Conservation (phyloP, 2,888 invertebrate species). For the Xestobium rufovillosum region DNA sequence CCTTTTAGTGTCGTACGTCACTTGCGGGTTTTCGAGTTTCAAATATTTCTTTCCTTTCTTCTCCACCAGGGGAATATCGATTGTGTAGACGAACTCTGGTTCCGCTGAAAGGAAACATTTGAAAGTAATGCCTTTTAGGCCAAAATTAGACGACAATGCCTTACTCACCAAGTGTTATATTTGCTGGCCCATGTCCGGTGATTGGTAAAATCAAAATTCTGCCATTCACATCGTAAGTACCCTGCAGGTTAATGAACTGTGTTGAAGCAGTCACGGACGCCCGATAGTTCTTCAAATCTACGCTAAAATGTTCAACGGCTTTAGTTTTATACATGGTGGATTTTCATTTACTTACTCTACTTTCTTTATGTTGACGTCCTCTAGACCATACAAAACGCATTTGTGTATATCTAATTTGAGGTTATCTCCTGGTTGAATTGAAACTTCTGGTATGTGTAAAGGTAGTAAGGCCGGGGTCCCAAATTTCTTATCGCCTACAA, state of each 20-base stretch:
- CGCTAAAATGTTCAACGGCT: slow-evolving; percentile 22
- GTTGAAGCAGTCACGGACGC: slow-evolving; percentile 11
- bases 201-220: slow-evolving; percentile 34
- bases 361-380: too few relatives aligned
- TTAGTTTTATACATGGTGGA: too few relatives aligned
- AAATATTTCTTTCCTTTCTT: slow-evolving; percentile 28
- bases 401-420: too few relatives aligned
- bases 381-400: too few relatives aligned
- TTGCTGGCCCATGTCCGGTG: slow-evolving; percentile 31
- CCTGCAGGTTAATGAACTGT: slow-evolving; percentile 11
- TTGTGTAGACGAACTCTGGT: slow-evolving; percentile 26
- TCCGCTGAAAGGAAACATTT: slow-evolving; percentile 28
- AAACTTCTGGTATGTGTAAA: slow-evolving; percentile 27
- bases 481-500: slow-evolving; percentile 30
- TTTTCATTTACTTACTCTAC: too few relatives aligned
- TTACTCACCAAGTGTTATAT: slow-evolving; percentile 27
- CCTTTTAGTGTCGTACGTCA: slow-evolving; percentile 23
- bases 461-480: slow-evolving; percentile 29
- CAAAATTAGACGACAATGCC: too few relatives aligned
- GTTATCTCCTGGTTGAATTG: slow-evolving; percentile 25
- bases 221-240: slow-evolving; percentile 32
- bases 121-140: too few relatives aligned
- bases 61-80: slow-evolving; percentile 27
- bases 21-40: slow-evolving; percentile 17
- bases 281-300: slow-evolving; percentile 15